Conservation (phyloP, 2,113 vertebrate species). For the Melanocharis versteri region DNA sequence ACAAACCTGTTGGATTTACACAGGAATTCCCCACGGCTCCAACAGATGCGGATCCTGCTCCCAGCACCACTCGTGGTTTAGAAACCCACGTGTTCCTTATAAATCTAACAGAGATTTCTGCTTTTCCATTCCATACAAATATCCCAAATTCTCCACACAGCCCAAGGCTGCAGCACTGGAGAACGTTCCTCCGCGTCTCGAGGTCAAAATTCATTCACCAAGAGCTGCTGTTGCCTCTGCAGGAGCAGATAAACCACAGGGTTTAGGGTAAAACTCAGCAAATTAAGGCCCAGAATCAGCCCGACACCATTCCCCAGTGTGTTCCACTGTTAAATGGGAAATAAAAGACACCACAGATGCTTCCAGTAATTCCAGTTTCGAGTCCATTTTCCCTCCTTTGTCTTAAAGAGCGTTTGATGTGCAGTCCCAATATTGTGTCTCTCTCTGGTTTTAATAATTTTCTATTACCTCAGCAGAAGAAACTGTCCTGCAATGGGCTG, state of each 20-base stretch:
- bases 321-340: slow-evolving; percentile 42
- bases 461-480: slow-evolving; percentile 70
- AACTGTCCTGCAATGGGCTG: slow-evolving; percentile 59
- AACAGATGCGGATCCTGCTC: background rate
- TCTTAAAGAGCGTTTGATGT: slow-evolving; percentile 72
- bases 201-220: background rate
- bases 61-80: background rate
- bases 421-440: slow-evolving; percentile 47
- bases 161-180: background rate
- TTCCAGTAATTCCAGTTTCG: slow-evolving; percentile 61
- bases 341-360: slow-evolving; percentile 64
- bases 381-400: slow-evolving; percentile 68
- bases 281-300: background rate
- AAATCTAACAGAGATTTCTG: slow-evolving; percentile 6
- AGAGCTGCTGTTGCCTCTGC: background rate
- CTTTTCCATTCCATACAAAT: background rate
- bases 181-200: background rate
- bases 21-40: background rate
- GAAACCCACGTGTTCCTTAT: background rate
- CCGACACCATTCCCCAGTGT: slow-evolving; percentile 11
- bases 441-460: slow-evolving; percentile 74
- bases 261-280: background rate
- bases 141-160: background rate
- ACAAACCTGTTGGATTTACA: rapidly evolving
- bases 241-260: background rate